phyloP scores from a whole-genome alignment of 1,140 invertebrate species.

The Akabosia matsudoensis region DNA sequence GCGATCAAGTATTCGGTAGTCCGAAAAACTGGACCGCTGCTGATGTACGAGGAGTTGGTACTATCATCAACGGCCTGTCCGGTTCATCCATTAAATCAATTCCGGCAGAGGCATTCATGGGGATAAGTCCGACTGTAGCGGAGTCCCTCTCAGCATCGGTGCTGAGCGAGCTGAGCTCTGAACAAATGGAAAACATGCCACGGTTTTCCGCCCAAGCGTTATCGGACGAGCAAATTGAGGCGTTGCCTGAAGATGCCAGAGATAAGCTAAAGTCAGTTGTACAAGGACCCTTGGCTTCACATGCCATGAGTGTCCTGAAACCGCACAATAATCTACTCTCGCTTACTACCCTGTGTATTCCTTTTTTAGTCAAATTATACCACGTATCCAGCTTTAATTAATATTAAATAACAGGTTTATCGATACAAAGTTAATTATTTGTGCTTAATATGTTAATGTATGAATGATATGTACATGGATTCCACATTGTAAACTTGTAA shows the following conservation, averaged over 20 bases:
- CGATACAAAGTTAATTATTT: not conserved
- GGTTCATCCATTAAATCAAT: slow-evolving; percentile 14
- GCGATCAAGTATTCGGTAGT: slow-evolving; percentile 28
- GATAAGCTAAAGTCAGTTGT: slow-evolving; percentile 22
- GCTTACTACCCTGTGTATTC: not conserved
- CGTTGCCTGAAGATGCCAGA: slow-evolving; percentile 9
- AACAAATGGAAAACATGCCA: slow-evolving; percentile 36
- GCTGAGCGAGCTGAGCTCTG: slow-evolving; percentile 22
- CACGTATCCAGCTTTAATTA: not conserved
- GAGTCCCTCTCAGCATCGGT: not conserved
- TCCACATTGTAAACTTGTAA: not conserved
- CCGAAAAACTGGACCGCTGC: slow-evolving; percentile 36
- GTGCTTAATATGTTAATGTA: not conserved
- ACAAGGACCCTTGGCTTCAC: slow-evolving; percentile 1
- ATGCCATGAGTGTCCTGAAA: not conserved
- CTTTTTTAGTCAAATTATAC: not conserved
- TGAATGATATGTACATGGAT: not conserved
- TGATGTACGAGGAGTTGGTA: slow-evolving; percentile 39
- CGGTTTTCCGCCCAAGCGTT: slow-evolving; percentile 37
- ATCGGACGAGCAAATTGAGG: slow-evolving; percentile 24
- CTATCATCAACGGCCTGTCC: slow-evolving; percentile 33
- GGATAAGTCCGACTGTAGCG: slow-evolving; percentile 37
- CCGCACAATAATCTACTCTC: not conserved
- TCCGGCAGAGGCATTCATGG: slow-evolving; percentile 38
- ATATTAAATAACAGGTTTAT: too few relatives aligned